phyloP scores from a whole-genome alignment of 2,113 vertebrate genomes.

The Takifugu flavidus region DNA sequence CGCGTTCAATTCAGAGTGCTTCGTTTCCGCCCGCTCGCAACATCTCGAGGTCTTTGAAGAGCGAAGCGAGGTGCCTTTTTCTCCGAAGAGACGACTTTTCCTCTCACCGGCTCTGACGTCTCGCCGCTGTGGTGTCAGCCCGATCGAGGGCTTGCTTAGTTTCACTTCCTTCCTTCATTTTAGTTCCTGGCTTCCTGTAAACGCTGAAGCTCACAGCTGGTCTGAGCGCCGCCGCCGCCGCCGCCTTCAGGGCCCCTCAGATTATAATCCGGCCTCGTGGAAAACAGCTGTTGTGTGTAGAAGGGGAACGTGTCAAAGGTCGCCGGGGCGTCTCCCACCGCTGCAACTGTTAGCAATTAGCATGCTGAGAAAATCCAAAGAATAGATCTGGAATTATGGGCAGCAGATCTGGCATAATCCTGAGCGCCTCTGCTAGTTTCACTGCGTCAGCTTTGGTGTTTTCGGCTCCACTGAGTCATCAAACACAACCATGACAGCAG shows the following conservation, averaged over 20 bases:
- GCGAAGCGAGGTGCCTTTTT: neutral
- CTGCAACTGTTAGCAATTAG: neutral
- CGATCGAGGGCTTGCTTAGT: conserved; percentile 56
- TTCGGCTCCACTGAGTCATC: neutral
- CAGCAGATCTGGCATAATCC: neutral
- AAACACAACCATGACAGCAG: conserved; percentile 17
- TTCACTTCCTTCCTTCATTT: conserved; percentile 78
- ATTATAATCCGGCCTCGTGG: conserved; percentile 22
- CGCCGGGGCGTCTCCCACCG: too few species aligned
- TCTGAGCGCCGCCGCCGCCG: conserved; percentile 10
- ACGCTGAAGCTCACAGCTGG: conserved; percentile 21
- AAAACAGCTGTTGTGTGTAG: conserved; percentile 8
- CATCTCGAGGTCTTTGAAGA: conserved; percentile 19
- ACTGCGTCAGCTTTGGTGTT: conserved; percentile 32
- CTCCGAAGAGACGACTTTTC: neutral
- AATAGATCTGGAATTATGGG: neutral
- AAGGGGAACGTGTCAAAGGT: neutral
- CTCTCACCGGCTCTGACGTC: conserved; percentile 33
- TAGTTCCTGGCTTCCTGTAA: conserved; percentile 73
- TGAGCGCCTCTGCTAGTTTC: conserved; percentile 35
- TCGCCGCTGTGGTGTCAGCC: conserved; percentile 31
- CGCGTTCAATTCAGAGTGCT: neutral
- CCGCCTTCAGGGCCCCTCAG: conserved; percentile 6
- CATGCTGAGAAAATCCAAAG: neutral
- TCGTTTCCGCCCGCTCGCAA: conserved; percentile 26